phyloP scores from a whole-genome alignment of 2,888 invertebrate species.

The Caenorhabditis sp. region DNA sequence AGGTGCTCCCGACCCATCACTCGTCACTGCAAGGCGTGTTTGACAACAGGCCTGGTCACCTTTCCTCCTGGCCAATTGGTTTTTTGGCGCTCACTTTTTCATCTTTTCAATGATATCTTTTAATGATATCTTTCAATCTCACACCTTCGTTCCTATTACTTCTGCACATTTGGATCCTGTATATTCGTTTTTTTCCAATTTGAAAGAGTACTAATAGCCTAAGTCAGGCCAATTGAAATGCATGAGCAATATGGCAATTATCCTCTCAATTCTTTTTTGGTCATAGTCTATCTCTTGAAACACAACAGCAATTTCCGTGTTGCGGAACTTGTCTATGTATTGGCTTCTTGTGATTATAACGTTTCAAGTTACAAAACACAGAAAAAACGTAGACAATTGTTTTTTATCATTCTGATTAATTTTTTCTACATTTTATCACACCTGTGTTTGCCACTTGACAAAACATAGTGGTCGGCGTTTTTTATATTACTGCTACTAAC shows the following conservation, averaged over 20 bases:
- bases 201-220: slow-evolving; percentile 21
- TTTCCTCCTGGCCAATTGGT: slow-evolving; percentile 35
- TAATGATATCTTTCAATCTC: not conserved
- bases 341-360: slow-evolving; percentile 5
- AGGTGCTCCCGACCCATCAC: slow-evolving; percentile 45
- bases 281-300: slow-evolving; percentile 12
- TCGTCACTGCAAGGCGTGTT: slow-evolving; percentile 42
- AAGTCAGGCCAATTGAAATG: slow-evolving; percentile 38
- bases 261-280: slow-evolving; percentile 47
- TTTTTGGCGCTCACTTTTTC: too few relatives aligned
- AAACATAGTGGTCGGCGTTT: not conserved
- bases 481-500: slow-evolving; percentile 3
- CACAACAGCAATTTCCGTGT: not conserved
- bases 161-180: too few relatives aligned
- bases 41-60: slow-evolving; percentile 51
- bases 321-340: not conserved
- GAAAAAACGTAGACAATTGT: slow-evolving; percentile 4
- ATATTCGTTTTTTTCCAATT: too few relatives aligned
- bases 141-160: slow-evolving; percentile 15
- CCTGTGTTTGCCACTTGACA: too few relatives aligned
- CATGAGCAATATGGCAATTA: slow-evolving; percentile 41
- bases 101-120: too few relatives aligned
- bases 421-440: not conserved
- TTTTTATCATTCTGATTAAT: not conserved
- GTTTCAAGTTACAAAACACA: slow-evolving; percentile 18